Percentiles rank a stretch among this genome's conserved stretches.
These are phyloP conservation scores for Bambusicola thoracicus DNA, from an alignment of 2,113 vertebrate species.

Conservation along the genomic window DNA sequence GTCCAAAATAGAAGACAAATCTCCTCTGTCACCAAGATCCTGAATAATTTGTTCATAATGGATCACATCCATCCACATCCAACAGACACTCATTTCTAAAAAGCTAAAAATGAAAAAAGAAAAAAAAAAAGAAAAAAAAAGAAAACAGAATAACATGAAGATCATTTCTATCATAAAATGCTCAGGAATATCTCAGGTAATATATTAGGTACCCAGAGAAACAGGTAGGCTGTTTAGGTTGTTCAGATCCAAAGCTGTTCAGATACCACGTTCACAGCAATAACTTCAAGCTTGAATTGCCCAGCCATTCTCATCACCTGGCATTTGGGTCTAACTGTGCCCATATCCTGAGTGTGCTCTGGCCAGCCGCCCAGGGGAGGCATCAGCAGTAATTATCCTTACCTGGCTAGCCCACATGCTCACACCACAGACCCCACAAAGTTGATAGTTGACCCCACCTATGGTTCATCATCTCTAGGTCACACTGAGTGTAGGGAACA, in stretches of 20 bases:
- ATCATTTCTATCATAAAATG: not conserved
- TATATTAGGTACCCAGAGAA: not conserved
- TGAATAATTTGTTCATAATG: not conserved
- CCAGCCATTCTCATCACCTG: not conserved
- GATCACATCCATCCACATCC: not conserved
- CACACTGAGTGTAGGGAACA: not conserved
- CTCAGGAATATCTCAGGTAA: not conserved
- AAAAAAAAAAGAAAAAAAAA: not conserved
- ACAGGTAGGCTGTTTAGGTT: not conserved
- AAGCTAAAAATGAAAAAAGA: not conserved
- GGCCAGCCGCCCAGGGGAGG: not conserved
- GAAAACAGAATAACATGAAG: not conserved
- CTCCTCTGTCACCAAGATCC: not conserved
- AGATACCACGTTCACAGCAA: not conserved
- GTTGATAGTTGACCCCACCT: no score
- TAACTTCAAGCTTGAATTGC: not conserved
- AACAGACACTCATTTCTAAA: not conserved
- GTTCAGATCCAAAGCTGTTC: not conserved
- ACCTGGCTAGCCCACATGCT: not conserved
- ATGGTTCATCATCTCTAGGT: not conserved
- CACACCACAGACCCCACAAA: not conserved
- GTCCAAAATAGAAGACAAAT: not conserved
- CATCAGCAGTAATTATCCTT: not conserved
- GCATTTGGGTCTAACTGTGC: not conserved
- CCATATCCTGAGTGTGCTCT: rapidly evolving